Percentiles rank a stretch among this genome's conserved stretches.
phyloP scores from a whole-genome alignment of 2,113 vertebrate species.

The Jaculus jaculus region DNA sequence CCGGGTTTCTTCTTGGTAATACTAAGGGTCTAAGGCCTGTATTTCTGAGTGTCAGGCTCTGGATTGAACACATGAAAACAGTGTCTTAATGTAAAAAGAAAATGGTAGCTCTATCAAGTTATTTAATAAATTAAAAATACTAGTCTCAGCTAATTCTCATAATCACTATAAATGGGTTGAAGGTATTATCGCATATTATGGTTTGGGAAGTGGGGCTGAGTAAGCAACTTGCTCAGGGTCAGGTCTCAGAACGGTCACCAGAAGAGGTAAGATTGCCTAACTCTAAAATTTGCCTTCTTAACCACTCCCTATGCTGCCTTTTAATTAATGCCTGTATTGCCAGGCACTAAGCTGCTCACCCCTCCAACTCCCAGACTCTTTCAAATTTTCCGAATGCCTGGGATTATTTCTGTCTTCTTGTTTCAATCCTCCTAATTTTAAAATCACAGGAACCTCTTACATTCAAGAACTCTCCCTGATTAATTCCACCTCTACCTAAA shows the following conservation, averaged over 20 bases:
- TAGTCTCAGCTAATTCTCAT: background rate
- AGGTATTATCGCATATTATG: background rate
- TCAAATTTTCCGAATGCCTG: constrained; percentile 60
- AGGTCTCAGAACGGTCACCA: background rate
- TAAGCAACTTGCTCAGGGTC: background rate
- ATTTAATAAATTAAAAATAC: constrained; percentile 26
- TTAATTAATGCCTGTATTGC: background rate
- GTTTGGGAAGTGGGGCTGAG: background rate
- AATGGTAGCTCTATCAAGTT: background rate
- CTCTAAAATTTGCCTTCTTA: background rate
- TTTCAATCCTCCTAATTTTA: constrained; percentile 61
- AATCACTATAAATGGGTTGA: background rate
- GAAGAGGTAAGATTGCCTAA: background rate
- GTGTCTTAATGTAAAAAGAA: background rate
- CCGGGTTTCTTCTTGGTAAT: background rate
- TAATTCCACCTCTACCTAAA: constrained; percentile 61
- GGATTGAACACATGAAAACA: background rate
- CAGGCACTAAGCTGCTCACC: background rate
- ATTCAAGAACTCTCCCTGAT: constrained; percentile 56
- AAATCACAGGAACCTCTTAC: constrained; percentile 56
- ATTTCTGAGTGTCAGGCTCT: background rate
- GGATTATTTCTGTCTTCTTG: constrained; percentile 67
- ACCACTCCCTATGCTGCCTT: background rate
- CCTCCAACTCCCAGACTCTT: constrained; percentile 43
- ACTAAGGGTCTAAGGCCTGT: background rate